These are phyloP conservation scores for Okamejei kenojei DNA, from an alignment of 2,797 vertebrate species.

Conservation along the genomic window DNA sequence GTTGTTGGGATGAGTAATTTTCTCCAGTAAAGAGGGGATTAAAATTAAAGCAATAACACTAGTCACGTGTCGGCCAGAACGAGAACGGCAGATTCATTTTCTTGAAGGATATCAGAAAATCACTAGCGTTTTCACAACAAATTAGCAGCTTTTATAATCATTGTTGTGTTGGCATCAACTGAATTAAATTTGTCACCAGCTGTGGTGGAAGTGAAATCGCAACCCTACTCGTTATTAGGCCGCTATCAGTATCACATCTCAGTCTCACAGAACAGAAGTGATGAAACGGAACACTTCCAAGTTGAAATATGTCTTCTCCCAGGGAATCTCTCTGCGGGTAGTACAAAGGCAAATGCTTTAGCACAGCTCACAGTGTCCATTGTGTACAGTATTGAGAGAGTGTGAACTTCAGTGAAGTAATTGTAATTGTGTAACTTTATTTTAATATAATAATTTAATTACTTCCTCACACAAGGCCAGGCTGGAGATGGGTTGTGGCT, in stretches of 20 bases:
- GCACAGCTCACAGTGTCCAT: too few species aligned
- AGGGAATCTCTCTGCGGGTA: background rate
- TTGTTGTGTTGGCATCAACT: background rate
- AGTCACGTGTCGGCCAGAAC: background rate
- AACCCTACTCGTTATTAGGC: background rate
- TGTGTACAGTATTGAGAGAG: too few species aligned
- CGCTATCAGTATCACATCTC: background rate
- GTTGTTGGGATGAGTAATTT: background rate
- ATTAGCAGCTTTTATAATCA: background rate
- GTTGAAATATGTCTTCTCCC: background rate
- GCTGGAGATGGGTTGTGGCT: too few species aligned
- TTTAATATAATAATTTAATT: too few species aligned
- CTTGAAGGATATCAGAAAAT: background rate
- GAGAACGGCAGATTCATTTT: background rate
- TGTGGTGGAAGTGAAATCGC: background rate
- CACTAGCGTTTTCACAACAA: background rate
- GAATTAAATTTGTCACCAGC: background rate
- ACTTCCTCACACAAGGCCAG: too few species aligned
- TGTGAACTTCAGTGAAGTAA: too few species aligned
- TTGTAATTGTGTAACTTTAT: too few species aligned
- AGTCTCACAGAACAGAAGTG: background rate
- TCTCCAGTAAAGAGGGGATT: background rate
- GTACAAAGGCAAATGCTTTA: too few species aligned
- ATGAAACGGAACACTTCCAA: background rate
- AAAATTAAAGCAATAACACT: background rate